Evolutionary conservation across 2,888 invertebrate genomes (phyloP), one percentile per base, ranked within the genome.

Genomic region (Eupithecia subumbrata): DNA sequence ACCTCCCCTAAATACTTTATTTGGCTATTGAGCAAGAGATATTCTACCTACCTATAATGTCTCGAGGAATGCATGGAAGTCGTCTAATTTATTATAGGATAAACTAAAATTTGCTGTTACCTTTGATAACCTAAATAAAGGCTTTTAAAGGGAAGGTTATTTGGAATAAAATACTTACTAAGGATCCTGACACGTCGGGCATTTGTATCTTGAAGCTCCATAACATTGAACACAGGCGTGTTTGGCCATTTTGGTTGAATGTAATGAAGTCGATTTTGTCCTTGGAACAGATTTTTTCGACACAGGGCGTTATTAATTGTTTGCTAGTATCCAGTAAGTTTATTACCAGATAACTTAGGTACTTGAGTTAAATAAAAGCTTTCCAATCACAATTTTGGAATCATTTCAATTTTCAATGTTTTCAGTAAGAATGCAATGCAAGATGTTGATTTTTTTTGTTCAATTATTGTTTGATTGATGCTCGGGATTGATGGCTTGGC

Each of bases 201-300:
- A 96, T 87, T 96, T 96, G 82, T 96, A 96, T 83, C 92, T 92
- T 0, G 95, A 86, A 45, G 77, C 67, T 77, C 86, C 82, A 64
- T 84, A 82, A 80, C 94, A 94, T 73, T 91, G 82, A 74, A 86
- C 82, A 74, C 94, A 94, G 80, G 76, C 82, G 88, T 88, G 90
- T 52, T n/a, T 76, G 11, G 64, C 22, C 5, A 9, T n/a, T 37
- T 37, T 37, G 18, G 1, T 8, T 52, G 12, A 22, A 22, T 60
- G 22, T 14, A 3, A 60, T 22, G 14, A 56, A 52, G 60, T 60
- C 22, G 22, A 60, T 60, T 60, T 22, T 25, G 60, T 1, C 60
- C 60, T 60, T 60, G 14, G 22, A 25, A 56, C 22, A 22, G 25
- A 22, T 60, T 25, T 22, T 25, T 12, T 60, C 5, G 56, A 12